Conservation (phyloP, 2,797 vertebrate species). For the Enteromius trimaculatus region DNA sequence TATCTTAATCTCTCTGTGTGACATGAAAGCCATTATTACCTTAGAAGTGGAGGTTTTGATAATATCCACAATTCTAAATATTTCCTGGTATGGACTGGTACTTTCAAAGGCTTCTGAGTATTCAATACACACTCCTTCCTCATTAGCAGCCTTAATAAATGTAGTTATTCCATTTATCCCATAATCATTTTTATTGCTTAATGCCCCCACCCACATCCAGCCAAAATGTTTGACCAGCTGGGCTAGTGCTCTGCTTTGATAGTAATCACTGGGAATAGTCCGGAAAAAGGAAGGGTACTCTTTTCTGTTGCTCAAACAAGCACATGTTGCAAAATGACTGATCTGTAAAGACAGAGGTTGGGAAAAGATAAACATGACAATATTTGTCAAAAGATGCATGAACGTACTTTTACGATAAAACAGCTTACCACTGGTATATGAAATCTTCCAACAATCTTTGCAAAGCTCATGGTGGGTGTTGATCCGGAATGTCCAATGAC, state of each 20-base stretch:
- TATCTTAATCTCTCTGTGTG: slow-evolving; percentile 77
- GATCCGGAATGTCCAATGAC: slow-evolving; percentile 82
- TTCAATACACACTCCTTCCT: slow-evolving; percentile 78
- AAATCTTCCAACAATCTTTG: slow-evolving; percentile 74
- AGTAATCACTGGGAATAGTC: slow-evolving; percentile 80
- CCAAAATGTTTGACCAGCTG: slow-evolving; percentile 76
- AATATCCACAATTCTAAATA: slow-evolving; percentile 68
- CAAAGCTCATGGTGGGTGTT: slow-evolving; percentile 77
- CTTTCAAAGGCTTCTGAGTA: slow-evolving; percentile 76
- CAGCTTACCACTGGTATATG: slow-evolving; percentile 78
- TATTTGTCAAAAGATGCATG: slow-evolving; percentile 9
- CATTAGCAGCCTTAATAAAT: slow-evolving; percentile 71
- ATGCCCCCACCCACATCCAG: slow-evolving; percentile 79
- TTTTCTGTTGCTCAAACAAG: slow-evolving; percentile 77
- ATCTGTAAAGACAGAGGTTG: slow-evolving; percentile 64
- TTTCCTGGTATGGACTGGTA: slow-evolving; percentile 65
- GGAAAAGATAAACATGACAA: background rate
- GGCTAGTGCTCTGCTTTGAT: slow-evolving; percentile 79
- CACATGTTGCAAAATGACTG: slow-evolving; percentile 81
- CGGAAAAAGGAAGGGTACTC: slow-evolving; percentile 78
- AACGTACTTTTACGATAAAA: background rate
- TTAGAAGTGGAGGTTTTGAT: slow-evolving; percentile 74
- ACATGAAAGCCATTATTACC: slow-evolving; percentile 78
- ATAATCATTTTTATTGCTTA: slow-evolving; percentile 77
- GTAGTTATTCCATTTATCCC: slow-evolving; percentile 73